Evolutionary conservation across 2,797 vertebrate genomes (phyloP).

Genomic region (Hippoglossus hippoglossus): DNA sequence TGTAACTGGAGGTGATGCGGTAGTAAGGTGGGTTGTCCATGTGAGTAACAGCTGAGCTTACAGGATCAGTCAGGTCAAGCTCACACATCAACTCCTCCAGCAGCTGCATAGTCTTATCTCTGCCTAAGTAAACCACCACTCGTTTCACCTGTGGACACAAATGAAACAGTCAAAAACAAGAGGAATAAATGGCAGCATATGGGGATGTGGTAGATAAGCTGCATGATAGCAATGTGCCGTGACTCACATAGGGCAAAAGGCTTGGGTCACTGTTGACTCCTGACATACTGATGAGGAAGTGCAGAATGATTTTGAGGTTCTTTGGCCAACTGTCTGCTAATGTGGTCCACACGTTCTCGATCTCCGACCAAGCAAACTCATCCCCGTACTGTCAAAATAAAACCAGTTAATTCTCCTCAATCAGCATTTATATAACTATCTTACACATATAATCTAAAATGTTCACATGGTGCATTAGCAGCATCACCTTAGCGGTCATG

Average conservation of each 20-base stretch:
- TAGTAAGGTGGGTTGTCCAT: slow-evolving; percentile 99
- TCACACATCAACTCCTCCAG: slow-evolving; percentile 97
- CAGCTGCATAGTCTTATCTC: slow-evolving; percentile 99
- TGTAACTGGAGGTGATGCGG: slow-evolving; percentile 96
- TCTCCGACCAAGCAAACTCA: slow-evolving; percentile 98
- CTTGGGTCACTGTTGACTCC: slow-evolving; percentile 98
- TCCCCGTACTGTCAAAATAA: slow-evolving; percentile 91
- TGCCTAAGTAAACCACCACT: slow-evolving; percentile 97
- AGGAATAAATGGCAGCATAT: background rate
- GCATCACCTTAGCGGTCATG: slow-evolving; percentile 97
- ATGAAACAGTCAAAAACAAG: background rate
- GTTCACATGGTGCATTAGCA: background rate
- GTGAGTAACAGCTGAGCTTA: slow-evolving; percentile 95
- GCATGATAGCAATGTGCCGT: background rate
- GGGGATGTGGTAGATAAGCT: background rate
- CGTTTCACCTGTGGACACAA: slow-evolving; percentile 91
- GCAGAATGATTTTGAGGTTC: slow-evolving; percentile 98
- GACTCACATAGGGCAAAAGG: slow-evolving; percentile 97
- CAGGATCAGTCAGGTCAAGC: slow-evolving; percentile 94
- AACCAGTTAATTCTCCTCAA: background rate
- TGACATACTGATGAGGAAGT: slow-evolving; percentile 98
- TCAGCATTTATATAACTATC: background rate
- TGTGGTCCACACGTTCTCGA: slow-evolving; percentile 99
- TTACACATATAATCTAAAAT: background rate
- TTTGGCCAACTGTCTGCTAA: slow-evolving; percentile 99